phyloP scores from a whole-genome alignment of 2,113 vertebrate genomes.

The Sakesphorus luctuosus region DNA sequence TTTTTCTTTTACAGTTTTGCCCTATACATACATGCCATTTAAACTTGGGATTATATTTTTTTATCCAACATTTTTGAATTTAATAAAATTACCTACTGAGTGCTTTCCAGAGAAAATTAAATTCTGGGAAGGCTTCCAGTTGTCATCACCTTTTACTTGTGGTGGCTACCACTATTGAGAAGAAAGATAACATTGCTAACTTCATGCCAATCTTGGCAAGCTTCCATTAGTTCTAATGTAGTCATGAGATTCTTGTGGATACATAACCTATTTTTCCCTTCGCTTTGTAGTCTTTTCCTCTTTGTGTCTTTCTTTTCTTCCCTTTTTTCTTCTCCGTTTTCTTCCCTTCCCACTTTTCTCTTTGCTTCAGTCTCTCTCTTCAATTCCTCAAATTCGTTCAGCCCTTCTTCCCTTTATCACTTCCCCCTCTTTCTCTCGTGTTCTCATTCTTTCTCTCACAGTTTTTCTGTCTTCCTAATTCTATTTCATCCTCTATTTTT shows the following conservation, averaged over 20 bases:
- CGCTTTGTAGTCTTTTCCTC: background rate
- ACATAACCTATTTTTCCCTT: background rate
- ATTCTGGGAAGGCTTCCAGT: conserved; percentile 34
- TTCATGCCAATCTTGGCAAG: background rate
- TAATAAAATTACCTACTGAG: conserved; percentile 46
- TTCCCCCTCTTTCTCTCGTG: background rate
- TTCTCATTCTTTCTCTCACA: background rate
- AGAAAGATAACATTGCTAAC: background rate
- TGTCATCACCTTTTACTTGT: background rate
- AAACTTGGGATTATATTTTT: conserved; percentile 10
- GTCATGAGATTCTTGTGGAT: background rate
- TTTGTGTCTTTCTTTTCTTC: background rate
- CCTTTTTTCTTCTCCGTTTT: background rate
- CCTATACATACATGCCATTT: background rate
- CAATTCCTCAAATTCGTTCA: too few species aligned
- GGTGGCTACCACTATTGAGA: conserved; percentile 11
- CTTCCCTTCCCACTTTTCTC: too few species aligned
- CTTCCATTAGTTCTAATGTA: background rate
- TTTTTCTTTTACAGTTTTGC: background rate
- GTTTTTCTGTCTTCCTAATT: background rate
- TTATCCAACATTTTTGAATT: background rate
- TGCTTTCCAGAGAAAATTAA: conserved; percentile 27
- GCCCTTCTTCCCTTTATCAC: too few species aligned
- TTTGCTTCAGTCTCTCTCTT: too few species aligned
- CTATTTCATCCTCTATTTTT: background rate